Evolutionary conservation across 2,888 invertebrate genomes (phyloP).

Genomic region (Seira musarum): DNA sequence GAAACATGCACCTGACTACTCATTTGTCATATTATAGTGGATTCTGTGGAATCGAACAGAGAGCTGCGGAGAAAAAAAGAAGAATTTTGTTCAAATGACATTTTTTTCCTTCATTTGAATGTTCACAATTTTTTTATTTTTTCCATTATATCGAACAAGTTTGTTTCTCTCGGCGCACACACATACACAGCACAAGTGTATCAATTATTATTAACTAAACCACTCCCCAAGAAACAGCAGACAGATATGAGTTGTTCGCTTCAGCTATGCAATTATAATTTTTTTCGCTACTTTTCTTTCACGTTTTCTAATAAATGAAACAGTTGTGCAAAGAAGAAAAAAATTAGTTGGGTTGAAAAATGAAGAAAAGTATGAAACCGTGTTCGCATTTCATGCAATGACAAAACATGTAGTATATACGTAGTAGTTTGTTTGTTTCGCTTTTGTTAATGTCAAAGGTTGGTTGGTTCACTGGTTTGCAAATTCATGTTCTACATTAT

Average conservation of each 20-base stretch:
- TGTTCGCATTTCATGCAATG: constrained; percentile 55
- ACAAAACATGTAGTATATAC: constrained; percentile 29
- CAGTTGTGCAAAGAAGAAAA: constrained; percentile 42
- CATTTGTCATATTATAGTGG: constrained; percentile 69
- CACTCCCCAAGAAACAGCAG: constrained; percentile 53
- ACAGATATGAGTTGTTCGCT: constrained; percentile 47
- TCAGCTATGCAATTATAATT: constrained; percentile 59
- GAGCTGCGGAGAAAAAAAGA: constrained; percentile 32
- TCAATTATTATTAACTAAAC: constrained; percentile 34
- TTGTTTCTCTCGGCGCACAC: too few species aligned
- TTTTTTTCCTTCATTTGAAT: constrained; percentile 45
- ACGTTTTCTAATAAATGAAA: constrained; percentile 35
- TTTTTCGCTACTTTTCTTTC: constrained; percentile 15
- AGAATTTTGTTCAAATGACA: constrained; percentile 43
- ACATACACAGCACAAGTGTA: constrained; percentile 59
- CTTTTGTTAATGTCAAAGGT: constrained; percentile 58
- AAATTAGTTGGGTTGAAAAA: constrained; percentile 16
- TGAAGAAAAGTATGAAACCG: constrained; percentile 47
- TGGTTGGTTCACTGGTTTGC: constrained; percentile 52
- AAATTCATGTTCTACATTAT: constrained; percentile 62
- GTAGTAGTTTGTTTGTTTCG: constrained; percentile 20
- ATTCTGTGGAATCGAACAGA: constrained; percentile 54
- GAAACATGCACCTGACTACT: constrained; percentile 67
- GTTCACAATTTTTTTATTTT: constrained; percentile 26
- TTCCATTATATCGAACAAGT: constrained; percentile 26